These are phyloP conservation scores for Esox niger DNA, from an alignment of 2,113 vertebrate genomes.

Conservation along the genomic window DNA sequence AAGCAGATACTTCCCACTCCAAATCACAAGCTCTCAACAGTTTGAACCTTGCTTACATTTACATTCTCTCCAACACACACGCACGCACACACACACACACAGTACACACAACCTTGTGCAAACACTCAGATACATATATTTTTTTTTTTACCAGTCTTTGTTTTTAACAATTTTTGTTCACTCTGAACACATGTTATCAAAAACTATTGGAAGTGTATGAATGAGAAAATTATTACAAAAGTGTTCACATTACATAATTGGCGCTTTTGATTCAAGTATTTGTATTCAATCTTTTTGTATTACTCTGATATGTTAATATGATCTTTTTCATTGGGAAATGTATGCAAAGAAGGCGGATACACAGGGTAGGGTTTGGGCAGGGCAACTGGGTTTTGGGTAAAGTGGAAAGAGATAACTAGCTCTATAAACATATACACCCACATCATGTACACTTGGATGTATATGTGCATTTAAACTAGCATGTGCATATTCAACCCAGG, in stretches of 20 bases:
- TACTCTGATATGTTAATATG: constrained; percentile 77
- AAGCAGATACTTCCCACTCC: constrained; percentile 38
- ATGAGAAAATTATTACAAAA: constrained; percentile 66
- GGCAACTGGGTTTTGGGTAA: constrained; percentile 37
- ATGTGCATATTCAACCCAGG: constrained; percentile 72
- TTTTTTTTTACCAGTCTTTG: constrained; percentile 41
- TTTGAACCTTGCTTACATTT: constrained; percentile 60
- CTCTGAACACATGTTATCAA: constrained; percentile 56
- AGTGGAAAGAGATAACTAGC: constrained; percentile 52
- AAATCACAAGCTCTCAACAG: constrained; percentile 47
- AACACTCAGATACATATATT: constrained; percentile 68
- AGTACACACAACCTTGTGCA: constrained; percentile 75
- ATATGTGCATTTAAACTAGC: constrained; percentile 54
- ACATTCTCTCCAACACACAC: constrained; percentile 61
- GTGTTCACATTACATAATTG: constrained; percentile 96
- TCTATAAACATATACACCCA: constrained; percentile 54
- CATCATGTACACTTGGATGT: constrained; percentile 53
- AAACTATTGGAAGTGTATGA: constrained; percentile 78
- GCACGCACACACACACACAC: constrained; percentile 64
- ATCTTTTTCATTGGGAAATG: constrained; percentile 69
- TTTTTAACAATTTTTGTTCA: constrained; percentile 61
- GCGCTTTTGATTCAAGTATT: constrained; percentile 98
- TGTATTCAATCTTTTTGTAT: constrained; percentile 82
- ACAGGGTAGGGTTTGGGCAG: constrained; percentile 49
- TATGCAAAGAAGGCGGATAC: constrained; percentile 56